phyloP scores from a whole-genome alignment of 1,140 invertebrate genomes.

The Scaptomyza montana region DNA sequence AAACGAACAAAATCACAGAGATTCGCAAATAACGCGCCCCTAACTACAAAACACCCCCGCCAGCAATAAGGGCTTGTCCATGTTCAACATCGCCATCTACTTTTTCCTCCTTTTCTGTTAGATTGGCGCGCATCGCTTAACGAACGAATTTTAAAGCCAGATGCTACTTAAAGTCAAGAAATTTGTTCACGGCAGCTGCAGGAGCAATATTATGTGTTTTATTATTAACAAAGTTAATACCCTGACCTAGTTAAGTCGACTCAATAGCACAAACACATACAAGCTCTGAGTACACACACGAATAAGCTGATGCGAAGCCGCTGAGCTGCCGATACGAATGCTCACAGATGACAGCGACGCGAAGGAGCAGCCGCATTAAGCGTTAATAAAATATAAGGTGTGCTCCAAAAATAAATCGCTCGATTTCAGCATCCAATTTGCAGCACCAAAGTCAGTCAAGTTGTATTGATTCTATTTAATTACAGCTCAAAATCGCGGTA shows the following conservation, averaged over 20 bases:
- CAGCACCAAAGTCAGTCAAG: slow-evolving; percentile 37
- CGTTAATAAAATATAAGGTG: slow-evolving; percentile 57
- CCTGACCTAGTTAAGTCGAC: slow-evolving; percentile 63
- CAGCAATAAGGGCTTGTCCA: neutral
- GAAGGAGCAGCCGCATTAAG: slow-evolving; percentile 13
- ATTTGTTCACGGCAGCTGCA: slow-evolving; percentile 54
- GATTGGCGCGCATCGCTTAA: slow-evolving; percentile 35
- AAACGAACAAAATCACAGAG: slow-evolving; percentile 44
- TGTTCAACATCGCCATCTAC: too few species aligned
- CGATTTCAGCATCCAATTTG: slow-evolving; percentile 47
- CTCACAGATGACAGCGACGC: slow-evolving; percentile 22
- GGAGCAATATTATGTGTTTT: slow-evolving; percentile 67
- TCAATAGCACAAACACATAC: slow-evolving; percentile 31
- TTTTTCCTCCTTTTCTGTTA: slow-evolving; percentile 6
- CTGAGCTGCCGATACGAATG: neutral
- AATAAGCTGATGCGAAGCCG: slow-evolving; percentile 3
- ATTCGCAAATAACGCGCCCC: slow-evolving; percentile 24
- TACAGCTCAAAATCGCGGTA: slow-evolving; percentile 32
- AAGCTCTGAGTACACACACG: slow-evolving; percentile 1
- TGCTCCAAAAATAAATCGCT: slow-evolving; percentile 50
- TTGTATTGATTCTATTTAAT: slow-evolving; percentile 52
- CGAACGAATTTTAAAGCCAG: slow-evolving; percentile 54
- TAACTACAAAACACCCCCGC: neutral
- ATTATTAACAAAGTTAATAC: slow-evolving; percentile 71
- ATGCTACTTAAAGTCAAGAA: slow-evolving; percentile 38